Base-by-base conservation (phyloP, 2,113 vertebrate species). In the Xiphophorus hellerii region DNA sequence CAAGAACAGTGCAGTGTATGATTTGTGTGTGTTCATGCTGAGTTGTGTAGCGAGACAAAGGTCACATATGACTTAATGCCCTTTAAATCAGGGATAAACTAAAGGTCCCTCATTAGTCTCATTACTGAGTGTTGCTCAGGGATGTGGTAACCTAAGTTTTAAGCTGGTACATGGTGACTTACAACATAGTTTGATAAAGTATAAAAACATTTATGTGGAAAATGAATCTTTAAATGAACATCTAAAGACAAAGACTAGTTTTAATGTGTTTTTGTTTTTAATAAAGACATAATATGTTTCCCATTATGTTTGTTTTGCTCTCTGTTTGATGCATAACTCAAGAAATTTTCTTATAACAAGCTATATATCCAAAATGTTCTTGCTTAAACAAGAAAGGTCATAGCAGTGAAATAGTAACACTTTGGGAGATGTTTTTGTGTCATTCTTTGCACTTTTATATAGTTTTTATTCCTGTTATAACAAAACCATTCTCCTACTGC, bases 31-130 rank as follows among this genome's bases (percentile, higher is more conserved):
- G 29, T 51, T 64, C 71, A 42, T 33, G 65, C 13, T 44, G 35
- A 51, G 29, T 30, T 28, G 8, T 4, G 64, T 11, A 22, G 48
- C 28, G 0, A 0, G 4, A 5, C 42, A 63, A 69, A 80, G 73
- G 69, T 80, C 73, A 66, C 62, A 14, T 5, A 28, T 7, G 27
- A 80, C 65, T 60, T 60, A 67, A n/a, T 62, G 77, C 27, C 77
- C 73, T 77, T 80, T 80, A 63, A 77, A 66, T 66, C 13, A 27
- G 31, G 48, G 33, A 51, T 51, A 33, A 39, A 66, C 25, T 1
- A 29, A 70, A 62, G 35, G n/a, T 17, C 30, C 61, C 22, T 66
- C 62, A 66, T 72, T 54, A 83, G 20, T 65, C 31, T 29, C 33
- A 30, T 70, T 25, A 29, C 51, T 54, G 25, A 63, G 35, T 13